These are phyloP conservation scores for Ischnura elegans DNA, from an alignment of 2,888 invertebrate genomes.

Conservation along the genomic window DNA sequence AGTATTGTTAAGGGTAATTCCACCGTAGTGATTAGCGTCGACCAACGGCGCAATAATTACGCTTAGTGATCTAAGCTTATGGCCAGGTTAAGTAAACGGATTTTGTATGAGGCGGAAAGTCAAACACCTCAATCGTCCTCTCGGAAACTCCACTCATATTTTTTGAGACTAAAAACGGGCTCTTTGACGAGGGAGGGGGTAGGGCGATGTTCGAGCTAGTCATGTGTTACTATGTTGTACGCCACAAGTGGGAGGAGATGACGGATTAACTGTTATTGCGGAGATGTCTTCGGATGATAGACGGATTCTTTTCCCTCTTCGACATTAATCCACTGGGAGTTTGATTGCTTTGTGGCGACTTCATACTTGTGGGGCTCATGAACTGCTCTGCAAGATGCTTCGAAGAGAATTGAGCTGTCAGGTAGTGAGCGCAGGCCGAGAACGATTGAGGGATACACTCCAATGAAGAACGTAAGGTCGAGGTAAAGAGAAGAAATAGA, in stretches of 20 bases:
- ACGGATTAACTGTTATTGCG: not conserved
- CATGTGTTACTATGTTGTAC: not conserved
- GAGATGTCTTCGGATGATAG: not conserved
- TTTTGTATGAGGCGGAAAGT: too few relatives aligned
- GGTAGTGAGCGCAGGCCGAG: not conserved
- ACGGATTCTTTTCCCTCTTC: not conserved
- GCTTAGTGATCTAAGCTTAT: too few relatives aligned
- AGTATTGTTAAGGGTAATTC: too few relatives aligned
- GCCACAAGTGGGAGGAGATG: slow-evolving; percentile 16
- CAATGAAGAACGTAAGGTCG: too few relatives aligned
- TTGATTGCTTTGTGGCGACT: not conserved
- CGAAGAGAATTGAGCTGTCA: not conserved
- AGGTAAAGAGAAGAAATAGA: too few relatives aligned
- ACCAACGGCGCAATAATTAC: too few relatives aligned
- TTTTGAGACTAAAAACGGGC: too few relatives aligned
- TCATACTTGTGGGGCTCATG: not conserved
- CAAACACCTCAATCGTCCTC: too few relatives aligned
- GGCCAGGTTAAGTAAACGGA: too few relatives aligned
- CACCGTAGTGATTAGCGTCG: too few relatives aligned
- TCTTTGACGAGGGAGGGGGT: too few relatives aligned
- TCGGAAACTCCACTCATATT: too few relatives aligned
- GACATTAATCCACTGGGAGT: not conserved
- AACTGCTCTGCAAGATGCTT: not conserved
- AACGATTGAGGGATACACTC: not conserved
- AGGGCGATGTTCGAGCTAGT: not conserved